phyloP scores from a whole-genome alignment of 2,888 invertebrate species.

The Lamellibrachia columna region DNA sequence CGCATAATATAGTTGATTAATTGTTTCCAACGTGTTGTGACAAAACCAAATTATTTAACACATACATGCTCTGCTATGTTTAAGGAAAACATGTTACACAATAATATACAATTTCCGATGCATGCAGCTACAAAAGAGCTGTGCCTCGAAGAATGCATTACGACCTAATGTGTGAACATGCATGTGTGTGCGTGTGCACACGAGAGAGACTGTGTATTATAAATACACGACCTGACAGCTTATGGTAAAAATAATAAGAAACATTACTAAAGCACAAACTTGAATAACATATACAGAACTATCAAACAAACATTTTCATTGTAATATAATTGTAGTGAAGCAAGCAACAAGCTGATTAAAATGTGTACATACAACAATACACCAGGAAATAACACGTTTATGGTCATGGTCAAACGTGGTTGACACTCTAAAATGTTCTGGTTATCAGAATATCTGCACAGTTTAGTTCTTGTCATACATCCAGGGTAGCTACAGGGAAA shows the following conservation, averaged over 20 bases:
- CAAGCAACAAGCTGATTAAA: neutral
- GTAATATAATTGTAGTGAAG: neutral
- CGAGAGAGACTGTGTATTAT: neutral
- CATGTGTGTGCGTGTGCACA: neutral
- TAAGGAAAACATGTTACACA: neutral
- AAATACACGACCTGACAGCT: neutral
- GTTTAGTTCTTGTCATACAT: neutral
- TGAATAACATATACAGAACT: neutral
- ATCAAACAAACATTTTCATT: neutral
- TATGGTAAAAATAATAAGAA: neutral
- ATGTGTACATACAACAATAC: neutral
- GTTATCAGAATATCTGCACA: neutral
- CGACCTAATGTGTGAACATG: neutral
- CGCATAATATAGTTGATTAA: neutral
- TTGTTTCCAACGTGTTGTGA: neutral
- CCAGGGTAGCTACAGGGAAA: neutral
- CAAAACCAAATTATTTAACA: neutral
- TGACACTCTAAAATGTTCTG: neutral
- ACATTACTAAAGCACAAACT: neutral
- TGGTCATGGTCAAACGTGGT: neutral
- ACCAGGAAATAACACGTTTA: neutral
- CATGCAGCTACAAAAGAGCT: neutral
- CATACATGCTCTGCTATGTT: neutral
- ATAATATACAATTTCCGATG: too few relatives aligned
- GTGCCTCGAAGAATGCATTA: neutral